Evolutionary conservation across 2,888 invertebrate genomes (phyloP).

Genomic region (Ormyrus labotus): DNA sequence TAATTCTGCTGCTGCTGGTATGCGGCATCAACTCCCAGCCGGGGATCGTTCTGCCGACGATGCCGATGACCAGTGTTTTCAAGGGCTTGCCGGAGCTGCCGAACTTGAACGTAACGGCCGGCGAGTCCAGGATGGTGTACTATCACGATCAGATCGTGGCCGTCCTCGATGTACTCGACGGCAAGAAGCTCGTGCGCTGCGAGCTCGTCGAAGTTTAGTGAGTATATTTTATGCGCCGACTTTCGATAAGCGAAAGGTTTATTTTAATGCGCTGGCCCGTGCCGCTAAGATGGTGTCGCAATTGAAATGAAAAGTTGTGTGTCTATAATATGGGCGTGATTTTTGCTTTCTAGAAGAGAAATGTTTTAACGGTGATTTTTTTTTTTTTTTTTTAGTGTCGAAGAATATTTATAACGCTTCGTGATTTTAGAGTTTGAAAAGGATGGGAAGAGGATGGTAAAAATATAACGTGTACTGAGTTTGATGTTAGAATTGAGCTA

Average conservation of each 20-base stretch:
- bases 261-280: too few relatives aligned
- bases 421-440: too few relatives aligned
- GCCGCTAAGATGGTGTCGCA: too few relatives aligned
- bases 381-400: neutral
- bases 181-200: conserved; percentile 85
- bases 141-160: conserved; percentile 90
- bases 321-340: neutral
- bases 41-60: too few relatives aligned
- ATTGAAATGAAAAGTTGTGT: neutral
- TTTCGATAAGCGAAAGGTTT: too few relatives aligned
- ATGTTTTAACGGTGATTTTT: conserved; percentile 23
- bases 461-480: too few relatives aligned
- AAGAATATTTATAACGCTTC: too few relatives aligned
- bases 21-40: conserved; percentile 30
- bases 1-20: conserved; percentile 22
- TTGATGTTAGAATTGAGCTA: too few relatives aligned
- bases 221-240: conserved; percentile 75
- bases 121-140: conserved; percentile 78
- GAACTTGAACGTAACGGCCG: conserved; percentile 21
- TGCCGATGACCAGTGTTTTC: conserved; percentile 30
- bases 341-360: conserved; percentile 7
- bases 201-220: conserved; percentile 92
- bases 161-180: conserved; percentile 85
- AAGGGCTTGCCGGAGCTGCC: conserved; percentile 63
- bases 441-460: too few relatives aligned